Conservation (phyloP, 35 echinoderm and acorn worm genomes). For the Amphiura filiformis region DNA sequence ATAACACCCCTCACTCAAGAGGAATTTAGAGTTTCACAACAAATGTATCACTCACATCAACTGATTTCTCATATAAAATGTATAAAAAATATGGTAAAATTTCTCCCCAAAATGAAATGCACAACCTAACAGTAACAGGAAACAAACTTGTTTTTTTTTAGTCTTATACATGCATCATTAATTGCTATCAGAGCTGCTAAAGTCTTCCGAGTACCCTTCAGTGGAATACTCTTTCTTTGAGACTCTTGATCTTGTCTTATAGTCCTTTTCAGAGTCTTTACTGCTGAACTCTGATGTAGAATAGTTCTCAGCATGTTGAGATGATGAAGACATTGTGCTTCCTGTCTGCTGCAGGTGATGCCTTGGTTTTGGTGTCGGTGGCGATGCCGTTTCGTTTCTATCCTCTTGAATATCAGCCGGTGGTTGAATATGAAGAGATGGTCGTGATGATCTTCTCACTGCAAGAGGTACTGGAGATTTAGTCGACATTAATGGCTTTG, state of each 20-base stretch:
- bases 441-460: background rate
- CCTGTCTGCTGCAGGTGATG: background rate
- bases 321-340: constrained; percentile 27
- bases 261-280: constrained; percentile 5
- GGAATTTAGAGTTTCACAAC: too few relatives aligned
- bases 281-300: constrained; percentile 17
- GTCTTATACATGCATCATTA: too few relatives aligned
- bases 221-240: background rate
- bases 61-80: too few relatives aligned
- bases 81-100: too few relatives aligned
- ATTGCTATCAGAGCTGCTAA: constrained; percentile 3
- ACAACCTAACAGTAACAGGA: too few relatives aligned
- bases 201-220: constrained; percentile 44
- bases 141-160: too few relatives aligned
- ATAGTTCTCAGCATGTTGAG: background rate
- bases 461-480: constrained; percentile 42
- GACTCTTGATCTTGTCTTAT: background rate
- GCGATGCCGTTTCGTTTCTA: background rate
- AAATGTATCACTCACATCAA: too few relatives aligned
- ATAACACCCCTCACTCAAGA: too few relatives aligned
- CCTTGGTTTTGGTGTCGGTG: constrained; percentile 47
- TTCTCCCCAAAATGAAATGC: too few relatives aligned
- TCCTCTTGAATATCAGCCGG: background rate
- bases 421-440: background rate
- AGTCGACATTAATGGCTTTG: constrained; percentile 45